Evolutionary conservation across 2,113 vertebrate species (phyloP).

Genomic region (Fukomys damarensis): DNA sequence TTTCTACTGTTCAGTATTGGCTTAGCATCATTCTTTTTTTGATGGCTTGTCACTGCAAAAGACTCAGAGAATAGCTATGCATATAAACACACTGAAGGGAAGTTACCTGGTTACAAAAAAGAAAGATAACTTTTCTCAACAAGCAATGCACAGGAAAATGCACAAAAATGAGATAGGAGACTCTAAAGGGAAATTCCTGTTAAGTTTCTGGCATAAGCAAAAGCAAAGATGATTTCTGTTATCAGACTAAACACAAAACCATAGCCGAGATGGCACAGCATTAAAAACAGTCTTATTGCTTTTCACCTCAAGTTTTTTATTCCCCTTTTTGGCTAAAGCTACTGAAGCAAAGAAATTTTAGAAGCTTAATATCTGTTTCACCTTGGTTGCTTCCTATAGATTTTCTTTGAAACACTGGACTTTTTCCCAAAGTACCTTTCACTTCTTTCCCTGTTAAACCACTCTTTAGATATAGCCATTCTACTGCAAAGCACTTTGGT

Average conservation of each 20-base stretch:
- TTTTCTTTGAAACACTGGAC: conserved; percentile 30
- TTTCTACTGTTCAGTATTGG: neutral
- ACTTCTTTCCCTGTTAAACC: conserved; percentile 31
- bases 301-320: conserved; percentile 27
- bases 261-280: neutral
- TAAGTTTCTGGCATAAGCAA: conserved; percentile 12
- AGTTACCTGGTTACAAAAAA: conserved; percentile 52
- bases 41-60: conserved; percentile 12
- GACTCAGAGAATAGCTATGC: conserved; percentile 29
- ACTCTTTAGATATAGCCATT: conserved; percentile 14
- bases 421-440: neutral
- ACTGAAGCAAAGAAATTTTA: conserved; percentile 51
- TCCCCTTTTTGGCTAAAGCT: neutral
- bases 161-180: conserved; percentile 29
- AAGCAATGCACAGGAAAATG: conserved; percentile 22
- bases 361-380: conserved; percentile 69
- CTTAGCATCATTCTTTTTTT: conserved; percentile 5
- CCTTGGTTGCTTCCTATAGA: conserved; percentile 31
- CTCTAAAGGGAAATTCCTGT: conserved; percentile 37
- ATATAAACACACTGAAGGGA: conserved; percentile 58
- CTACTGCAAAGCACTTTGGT: neutral
- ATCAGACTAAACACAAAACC: conserved; percentile 48
- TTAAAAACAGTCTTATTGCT: conserved; percentile 15
- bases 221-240: conserved; percentile 55
- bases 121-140: conserved; percentile 56